These are phyloP conservation scores for Ammodytes dubius DNA, from an alignment of 2,113 vertebrate genomes.

Conservation along the genomic window DNA sequence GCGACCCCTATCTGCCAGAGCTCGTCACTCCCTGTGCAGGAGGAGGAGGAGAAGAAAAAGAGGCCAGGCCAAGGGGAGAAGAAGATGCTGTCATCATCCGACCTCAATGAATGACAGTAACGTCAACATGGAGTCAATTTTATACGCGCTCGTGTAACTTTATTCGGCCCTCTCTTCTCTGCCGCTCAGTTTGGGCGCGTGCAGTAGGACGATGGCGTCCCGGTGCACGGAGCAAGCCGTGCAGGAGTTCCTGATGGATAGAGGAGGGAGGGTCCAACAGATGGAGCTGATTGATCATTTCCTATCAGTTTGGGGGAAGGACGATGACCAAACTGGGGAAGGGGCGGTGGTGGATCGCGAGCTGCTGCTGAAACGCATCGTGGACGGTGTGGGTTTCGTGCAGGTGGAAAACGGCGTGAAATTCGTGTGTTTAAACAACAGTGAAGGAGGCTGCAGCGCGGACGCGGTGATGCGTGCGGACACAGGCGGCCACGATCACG, in stretches of 20 bases:
- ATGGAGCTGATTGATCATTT: slow-evolving; percentile 90
- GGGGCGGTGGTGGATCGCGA: slow-evolving; percentile 69
- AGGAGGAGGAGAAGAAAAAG: slow-evolving; percentile 40
- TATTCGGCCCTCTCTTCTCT: neutral
- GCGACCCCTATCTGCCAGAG: slow-evolving; percentile 74
- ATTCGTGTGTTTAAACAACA: slow-evolving; percentile 87
- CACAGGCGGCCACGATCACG: slow-evolving; percentile 42
- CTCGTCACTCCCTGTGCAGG: slow-evolving; percentile 44
- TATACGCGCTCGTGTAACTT: neutral
- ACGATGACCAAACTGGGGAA: slow-evolving; percentile 66
- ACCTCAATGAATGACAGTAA: slow-evolving; percentile 29
- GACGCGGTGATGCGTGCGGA: slow-evolving; percentile 54
- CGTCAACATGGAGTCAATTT: slow-evolving; percentile 38
- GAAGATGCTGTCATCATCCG: slow-evolving; percentile 71
- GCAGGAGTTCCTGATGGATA: slow-evolving; percentile 85
- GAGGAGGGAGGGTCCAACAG: slow-evolving; percentile 88
- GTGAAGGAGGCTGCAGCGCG: slow-evolving; percentile 68
- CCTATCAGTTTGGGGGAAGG: slow-evolving; percentile 69
- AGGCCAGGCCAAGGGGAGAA: neutral
- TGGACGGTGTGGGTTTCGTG: slow-evolving; percentile 88
- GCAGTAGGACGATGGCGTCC: slow-evolving; percentile 71
- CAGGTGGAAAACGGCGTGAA: slow-evolving; percentile 86
- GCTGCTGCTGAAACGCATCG: slow-evolving; percentile 82
- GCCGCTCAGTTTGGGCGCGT: neutral
- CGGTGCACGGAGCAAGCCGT: slow-evolving; percentile 83